Evolutionary conservation across 2,888 invertebrate genomes (phyloP), one percentile per base, ranked within the genome.

Genomic region (Eulithis prunata): DNA sequence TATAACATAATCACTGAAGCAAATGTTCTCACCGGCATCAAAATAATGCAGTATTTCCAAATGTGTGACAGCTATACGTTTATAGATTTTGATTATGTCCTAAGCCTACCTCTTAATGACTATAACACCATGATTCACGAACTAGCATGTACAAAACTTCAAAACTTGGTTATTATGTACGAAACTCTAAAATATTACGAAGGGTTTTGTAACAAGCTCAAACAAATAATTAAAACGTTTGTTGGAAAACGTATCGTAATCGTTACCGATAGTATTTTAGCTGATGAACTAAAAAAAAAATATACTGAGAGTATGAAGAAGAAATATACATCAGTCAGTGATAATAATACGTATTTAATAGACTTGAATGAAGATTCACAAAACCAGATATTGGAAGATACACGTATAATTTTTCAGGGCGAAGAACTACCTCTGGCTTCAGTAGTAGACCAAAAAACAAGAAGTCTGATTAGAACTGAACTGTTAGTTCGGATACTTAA

Each of bases 61-160:
- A 66, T 65, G 54, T 32, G 57, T 57, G 73, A 64, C 4, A 69
- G 71, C 2, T 71, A 69, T 61, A 75, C 74, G 36, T 80, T 82
- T 68, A 75, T 81, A 28, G 78, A 81, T 69, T 75, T 83, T 46
- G 77, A 81, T 60, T 81, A 83, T 58, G 70, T 80, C 6, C 66
- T 78, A 51, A 70, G 76, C 52, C 69, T 82, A 4, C 80, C 81
- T 41, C 56, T 75, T 1, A 74, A 65, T 13, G 78, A 80, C 64
- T 77, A 77, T 60, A 73, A 75, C 58, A 76, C 73, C 58, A 72
- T 83, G 69, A 70, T 78, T 47, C 54, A 67, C 4, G 83, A 83
- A 72, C 68, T 83, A 4, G 61, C 57, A 56, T 62, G 71, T 47
- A 75, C 78, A 6, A 73, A 77, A 36, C 38, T 70, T 7, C 47